These are phyloP conservation scores for Gisinianus flammeolus DNA, from an alignment of 2,888 invertebrate genomes.

Conservation along the genomic window DNA sequence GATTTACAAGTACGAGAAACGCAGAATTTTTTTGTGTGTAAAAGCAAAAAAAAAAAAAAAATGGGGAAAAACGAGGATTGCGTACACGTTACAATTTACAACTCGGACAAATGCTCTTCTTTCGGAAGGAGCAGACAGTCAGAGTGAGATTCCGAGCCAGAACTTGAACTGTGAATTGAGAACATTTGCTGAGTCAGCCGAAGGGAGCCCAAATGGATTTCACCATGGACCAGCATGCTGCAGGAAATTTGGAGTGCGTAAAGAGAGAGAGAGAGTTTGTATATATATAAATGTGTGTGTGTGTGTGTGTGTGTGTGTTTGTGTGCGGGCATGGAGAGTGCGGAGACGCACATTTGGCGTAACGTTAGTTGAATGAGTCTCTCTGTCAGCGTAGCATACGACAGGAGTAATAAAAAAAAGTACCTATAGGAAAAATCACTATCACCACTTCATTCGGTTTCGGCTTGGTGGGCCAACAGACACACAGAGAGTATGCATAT, in stretches of 20 bases:
- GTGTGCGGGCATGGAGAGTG: slow-evolving; percentile 6
- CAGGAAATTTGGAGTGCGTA: neutral
- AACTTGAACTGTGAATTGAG: neutral
- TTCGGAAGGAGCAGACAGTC: neutral
- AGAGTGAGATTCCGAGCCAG: neutral
- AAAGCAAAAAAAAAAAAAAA: neutral
- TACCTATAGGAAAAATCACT: slow-evolving; percentile 14
- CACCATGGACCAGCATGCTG: neutral
- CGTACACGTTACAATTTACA: slow-evolving; percentile 4
- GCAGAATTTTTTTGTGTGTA: neutral
- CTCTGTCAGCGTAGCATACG: neutral
- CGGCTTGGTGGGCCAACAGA: neutral
- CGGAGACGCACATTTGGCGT: slow-evolving; percentile 1
- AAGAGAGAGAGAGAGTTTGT: neutral
- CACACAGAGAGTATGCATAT: no score
- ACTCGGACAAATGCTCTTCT: slow-evolving; percentile 10
- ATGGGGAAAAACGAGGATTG: neutral
- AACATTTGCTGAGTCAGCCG: slow-evolving; percentile 18
- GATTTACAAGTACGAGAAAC: neutral
- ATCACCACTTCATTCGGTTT: slow-evolving; percentile 10
- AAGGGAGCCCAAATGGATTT: slow-evolving; percentile 1
- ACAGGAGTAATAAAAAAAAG: slow-evolving; percentile 18
- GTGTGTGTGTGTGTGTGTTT: neutral
- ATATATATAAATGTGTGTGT: neutral
- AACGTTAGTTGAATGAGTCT: slow-evolving; percentile 4